Conservation (phyloP, 2,797 vertebrate genomes). For the Orestias chungarensis region DNA sequence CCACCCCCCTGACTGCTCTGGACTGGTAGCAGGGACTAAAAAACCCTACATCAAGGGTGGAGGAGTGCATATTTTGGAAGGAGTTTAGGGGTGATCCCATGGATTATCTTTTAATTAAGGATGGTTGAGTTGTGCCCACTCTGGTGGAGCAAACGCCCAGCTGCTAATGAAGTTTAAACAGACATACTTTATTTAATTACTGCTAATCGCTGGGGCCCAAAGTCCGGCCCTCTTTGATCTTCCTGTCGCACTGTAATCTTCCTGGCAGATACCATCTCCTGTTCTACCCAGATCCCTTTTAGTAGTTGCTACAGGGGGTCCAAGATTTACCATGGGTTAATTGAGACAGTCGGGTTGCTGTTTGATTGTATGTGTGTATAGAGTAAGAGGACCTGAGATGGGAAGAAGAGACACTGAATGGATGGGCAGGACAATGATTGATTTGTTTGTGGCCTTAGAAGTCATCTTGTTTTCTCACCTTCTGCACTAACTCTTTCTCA, state of each 20-base stretch:
- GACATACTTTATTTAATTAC: conserved; percentile 99
- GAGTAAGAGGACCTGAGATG: conserved; percentile 47
- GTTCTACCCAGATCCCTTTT: conserved; percentile 87
- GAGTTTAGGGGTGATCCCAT: conserved; percentile 94
- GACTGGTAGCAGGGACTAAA: conserved; percentile 59
- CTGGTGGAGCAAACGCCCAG: conserved; percentile 94
- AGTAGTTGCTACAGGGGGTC: conserved; percentile 88
- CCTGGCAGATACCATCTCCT: conserved; percentile 93
- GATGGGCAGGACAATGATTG: conserved; percentile 75
- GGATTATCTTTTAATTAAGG: conserved; percentile 99
- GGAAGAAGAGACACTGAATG: conserved; percentile 43
- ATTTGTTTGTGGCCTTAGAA: conserved; percentile 81
- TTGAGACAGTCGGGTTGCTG: conserved; percentile 81
- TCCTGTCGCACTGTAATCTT: conserved; percentile 91
- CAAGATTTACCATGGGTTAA: conserved; percentile 90
- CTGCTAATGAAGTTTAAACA: conserved; percentile 99
- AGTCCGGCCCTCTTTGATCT: conserved; percentile 97
- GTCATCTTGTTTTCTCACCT: conserved; percentile 76
- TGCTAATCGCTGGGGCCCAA: conserved; percentile 94
- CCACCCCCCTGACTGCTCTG: conserved; percentile 66
- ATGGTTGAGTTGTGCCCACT: conserved; percentile 98
- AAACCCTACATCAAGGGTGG: conserved; percentile 67
- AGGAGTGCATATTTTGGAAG: conserved; percentile 91
- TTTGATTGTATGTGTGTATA: conserved; percentile 36
- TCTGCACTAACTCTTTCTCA: conserved; percentile 43